Evolutionary conservation across 2,113 vertebrate genomes (phyloP), one percentile per base, ranked within the genome.

Genomic region (Thoracochromis brauschi): DNA sequence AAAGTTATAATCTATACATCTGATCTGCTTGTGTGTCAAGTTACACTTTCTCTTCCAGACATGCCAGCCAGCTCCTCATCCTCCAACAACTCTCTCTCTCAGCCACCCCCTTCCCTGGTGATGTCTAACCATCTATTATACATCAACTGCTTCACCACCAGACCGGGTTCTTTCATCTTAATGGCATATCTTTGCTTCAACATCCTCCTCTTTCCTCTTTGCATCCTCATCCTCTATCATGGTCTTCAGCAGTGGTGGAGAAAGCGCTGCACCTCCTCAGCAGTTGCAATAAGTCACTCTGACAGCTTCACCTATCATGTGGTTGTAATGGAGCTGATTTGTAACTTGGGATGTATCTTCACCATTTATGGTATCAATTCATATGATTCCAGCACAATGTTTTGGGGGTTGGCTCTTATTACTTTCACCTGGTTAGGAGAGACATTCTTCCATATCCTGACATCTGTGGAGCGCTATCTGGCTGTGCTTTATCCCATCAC

Each of bases 371-470:
- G 26, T 2, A 3, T 73, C 60, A 31, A 29, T 10, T 2, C 1
- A 3, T 0, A 1, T 9, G 5, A 42, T 5, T 5, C 4, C 0
- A 1, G 6, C 2, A 0, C 31, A 3, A 2, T 88, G 42, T 45
- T 4, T 26, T 26, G 24, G 24, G 24, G 24, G 24, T 26, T 26
- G 29, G 31, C 13, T 45, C 42, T 45, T 45, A 45, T 45, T 45
- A 7, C 0, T 45, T 47, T 47, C 0, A 2, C 45, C 45, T 47
- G 45, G 45, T 47, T 47, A 0, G 45, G 14, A 0, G 45, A 47
- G 45, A 47, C 45, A 47, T 47, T 47, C 16, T 47, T 47, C 2
- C 45, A 47, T 47, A 17, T 49, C 47, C 47, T 49, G 47, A 49
- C 47, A 19, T 49, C 8, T 0, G 47, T 51, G 47, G 47, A 19